Base-by-base conservation (phyloP, 2,888 invertebrate genomes). In the Hymenopus coronatus region DNA sequence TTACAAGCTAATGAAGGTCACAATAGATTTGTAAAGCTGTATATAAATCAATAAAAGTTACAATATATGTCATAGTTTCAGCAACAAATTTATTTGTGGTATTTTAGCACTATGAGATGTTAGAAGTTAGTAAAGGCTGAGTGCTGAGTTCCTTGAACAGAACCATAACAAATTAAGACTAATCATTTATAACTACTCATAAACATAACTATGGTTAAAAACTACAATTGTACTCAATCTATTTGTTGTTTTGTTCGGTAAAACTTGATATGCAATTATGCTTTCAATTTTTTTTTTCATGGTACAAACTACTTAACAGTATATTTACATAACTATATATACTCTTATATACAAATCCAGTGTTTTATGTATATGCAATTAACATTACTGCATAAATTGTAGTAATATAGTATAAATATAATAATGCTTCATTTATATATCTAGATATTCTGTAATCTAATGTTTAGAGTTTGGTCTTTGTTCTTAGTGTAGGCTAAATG, bases 291-390 rank as follows among this genome's bases (percentile, higher is more conserved):
- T 54, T 84, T 27, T 84, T 28, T 46, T 89, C 85, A 88, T 82
- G 83, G 86, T 91, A 91, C 91, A 91, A 91, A 91, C 91, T 91
- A 91, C 91, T 91, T 90, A 91, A 91, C 91, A 91, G 90, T 91
- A 91, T 90, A 87, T 90, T 89, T 91, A 90, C 90, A 90, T 88
- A 89, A 87, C 88, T 89, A 90, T 89, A 88, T 89, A 89, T 90
- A 90, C 85, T 89, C 88, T 89, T 90, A 90, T 89, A 89, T 90
- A 90, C 88, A 90, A 90, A 90, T 88, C 70, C 83, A 82, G 87
- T 90, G 85, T 88, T 87, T 88, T 89, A 89, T 89, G 82, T 89
- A 85, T 88, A 90, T 86, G 82, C 83, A 89, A 89, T 86, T 86
- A 86, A 87, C 83, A 86, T 83, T 86, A 89, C 84, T 89, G 88